These are phyloP conservation scores for Lordiphosa collinella DNA, from an alignment of 1,140 invertebrate genomes.

Conservation along the genomic window DNA sequence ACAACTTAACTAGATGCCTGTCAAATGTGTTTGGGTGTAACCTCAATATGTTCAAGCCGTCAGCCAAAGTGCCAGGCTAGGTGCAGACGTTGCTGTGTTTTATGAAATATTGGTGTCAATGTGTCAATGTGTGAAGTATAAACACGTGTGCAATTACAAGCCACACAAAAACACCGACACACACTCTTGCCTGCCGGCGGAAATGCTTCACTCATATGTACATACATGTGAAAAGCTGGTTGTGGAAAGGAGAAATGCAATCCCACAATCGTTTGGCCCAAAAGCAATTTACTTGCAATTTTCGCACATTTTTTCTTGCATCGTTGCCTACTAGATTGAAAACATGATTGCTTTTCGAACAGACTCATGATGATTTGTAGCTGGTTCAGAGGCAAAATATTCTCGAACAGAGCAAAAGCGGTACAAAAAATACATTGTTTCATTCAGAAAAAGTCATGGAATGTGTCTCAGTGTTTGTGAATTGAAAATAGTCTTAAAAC, in stretches of 20 bases:
- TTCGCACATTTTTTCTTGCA: conserved; percentile 23
- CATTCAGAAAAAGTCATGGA: too few relatives aligned
- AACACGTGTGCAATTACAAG: conserved; percentile 73
- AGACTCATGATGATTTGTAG: too few relatives aligned
- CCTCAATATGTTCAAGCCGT: conserved; percentile 43
- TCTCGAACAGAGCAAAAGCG: too few relatives aligned
- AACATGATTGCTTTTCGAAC: too few relatives aligned
- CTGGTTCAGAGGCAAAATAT: too few relatives aligned
- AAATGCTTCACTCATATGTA: conserved; percentile 30
- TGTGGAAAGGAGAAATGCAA: neutral
- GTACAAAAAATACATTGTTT: too few relatives aligned
- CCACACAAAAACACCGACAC: conserved; percentile 39
- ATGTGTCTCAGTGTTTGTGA: too few relatives aligned
- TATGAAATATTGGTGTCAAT: conserved; percentile 67
- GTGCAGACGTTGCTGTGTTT: conserved; percentile 26
- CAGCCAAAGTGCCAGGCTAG: conserved; percentile 9
- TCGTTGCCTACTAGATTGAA: neutral
- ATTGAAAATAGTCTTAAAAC: too few relatives aligned
- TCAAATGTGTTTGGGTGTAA: conserved; percentile 39
- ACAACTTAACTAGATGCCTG: conserved; percentile 51
- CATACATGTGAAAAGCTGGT: conserved; percentile 6
- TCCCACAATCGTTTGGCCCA: conserved; percentile 18
- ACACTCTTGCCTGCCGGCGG: conserved; percentile 14
- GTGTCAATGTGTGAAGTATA: conserved; percentile 69
- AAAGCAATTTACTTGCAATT: conserved; percentile 62